These are phyloP conservation scores for Palythoa grandiflora DNA, from an alignment of 92 coral and sea anemone genomes.

Conservation along the genomic window DNA sequence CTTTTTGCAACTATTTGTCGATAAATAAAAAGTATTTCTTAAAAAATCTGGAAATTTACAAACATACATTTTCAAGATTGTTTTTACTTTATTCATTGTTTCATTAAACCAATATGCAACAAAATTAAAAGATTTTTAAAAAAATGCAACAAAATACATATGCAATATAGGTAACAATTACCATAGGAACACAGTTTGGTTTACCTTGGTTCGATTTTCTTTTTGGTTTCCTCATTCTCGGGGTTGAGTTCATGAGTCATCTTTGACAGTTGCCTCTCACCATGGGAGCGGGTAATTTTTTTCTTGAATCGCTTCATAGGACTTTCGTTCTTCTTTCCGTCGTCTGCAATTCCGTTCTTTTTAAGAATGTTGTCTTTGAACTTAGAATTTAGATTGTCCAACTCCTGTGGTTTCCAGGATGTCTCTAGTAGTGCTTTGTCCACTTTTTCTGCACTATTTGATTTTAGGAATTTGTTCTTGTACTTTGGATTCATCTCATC, in stretches of 20 bases:
- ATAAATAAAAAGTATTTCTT: too few species aligned
- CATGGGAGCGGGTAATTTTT: constrained; percentile 26
- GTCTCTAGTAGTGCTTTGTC: neutral
- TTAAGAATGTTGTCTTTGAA: constrained; percentile 18
- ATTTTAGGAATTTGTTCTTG: constrained; percentile 27
- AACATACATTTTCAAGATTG: too few species aligned
- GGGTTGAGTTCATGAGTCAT: neutral
- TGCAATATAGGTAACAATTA: too few species aligned
- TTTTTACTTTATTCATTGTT: too few species aligned
- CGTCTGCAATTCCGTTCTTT: constrained; percentile 1
- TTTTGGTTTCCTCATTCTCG: neutral
- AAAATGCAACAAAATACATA: too few species aligned
- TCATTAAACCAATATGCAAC: too few species aligned
- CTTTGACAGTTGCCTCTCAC: neutral
- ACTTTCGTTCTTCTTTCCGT: constrained; percentile 1
- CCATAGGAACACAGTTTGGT: too few species aligned
- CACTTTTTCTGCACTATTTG: neutral
- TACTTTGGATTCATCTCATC: constrained; percentile 27
- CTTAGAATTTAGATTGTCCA: constrained; percentile 4
- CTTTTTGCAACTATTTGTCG: too few species aligned
- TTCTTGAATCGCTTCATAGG: constrained; percentile 1
- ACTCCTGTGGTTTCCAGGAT: constrained; percentile 9
- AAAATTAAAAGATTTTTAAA: too few species aligned
- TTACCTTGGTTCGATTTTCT: neutral
- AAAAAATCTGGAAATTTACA: too few species aligned